Percentiles rank a stretch among this genome's conserved stretches.
These are phyloP conservation scores for Trochalopteron elliotii DNA, from an alignment of 2,113 vertebrate species.

Conservation along the genomic window DNA sequence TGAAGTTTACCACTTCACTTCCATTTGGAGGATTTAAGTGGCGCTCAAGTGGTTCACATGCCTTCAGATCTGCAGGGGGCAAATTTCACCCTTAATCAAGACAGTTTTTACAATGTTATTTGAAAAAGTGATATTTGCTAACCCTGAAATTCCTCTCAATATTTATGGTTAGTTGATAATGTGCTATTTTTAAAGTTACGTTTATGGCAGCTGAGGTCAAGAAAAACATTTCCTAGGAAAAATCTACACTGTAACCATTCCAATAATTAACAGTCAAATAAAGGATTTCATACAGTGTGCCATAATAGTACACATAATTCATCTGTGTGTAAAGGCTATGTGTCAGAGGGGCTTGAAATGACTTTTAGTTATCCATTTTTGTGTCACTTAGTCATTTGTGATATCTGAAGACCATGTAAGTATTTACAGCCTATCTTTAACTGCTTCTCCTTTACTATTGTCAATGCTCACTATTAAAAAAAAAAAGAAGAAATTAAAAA, in stretches of 20 bases:
- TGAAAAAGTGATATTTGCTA: neutral
- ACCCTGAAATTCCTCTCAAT: neutral
- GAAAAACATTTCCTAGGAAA: neutral
- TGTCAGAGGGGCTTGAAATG: neutral
- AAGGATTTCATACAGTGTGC: neutral
- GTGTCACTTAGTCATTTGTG: neutral
- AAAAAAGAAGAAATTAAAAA: neutral
- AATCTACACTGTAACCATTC: neutral
- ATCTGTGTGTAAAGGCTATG: neutral
- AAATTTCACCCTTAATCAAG: slow-evolving; percentile 25
- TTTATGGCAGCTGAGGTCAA: neutral
- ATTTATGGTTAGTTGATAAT: neutral
- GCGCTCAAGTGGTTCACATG: neutral
- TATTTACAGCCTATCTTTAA: neutral
- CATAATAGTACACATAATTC: neutral
- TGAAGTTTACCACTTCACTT: slow-evolving; percentile 6
- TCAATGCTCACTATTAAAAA: neutral
- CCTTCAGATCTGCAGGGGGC: neutral
- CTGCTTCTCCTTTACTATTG: neutral
- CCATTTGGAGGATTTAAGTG: slow-evolving; percentile 36
- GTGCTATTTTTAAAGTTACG: neutral
- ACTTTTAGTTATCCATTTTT: neutral
- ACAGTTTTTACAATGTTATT: neutral
- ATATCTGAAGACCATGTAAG: neutral
- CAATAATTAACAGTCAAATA: neutral